A percentile compares a stretch with the other conserved stretches of the same genome.
These are phyloP conservation scores for Loripinus fragilis DNA, from an alignment of 2,888 invertebrate species.

Conservation along the genomic window DNA sequence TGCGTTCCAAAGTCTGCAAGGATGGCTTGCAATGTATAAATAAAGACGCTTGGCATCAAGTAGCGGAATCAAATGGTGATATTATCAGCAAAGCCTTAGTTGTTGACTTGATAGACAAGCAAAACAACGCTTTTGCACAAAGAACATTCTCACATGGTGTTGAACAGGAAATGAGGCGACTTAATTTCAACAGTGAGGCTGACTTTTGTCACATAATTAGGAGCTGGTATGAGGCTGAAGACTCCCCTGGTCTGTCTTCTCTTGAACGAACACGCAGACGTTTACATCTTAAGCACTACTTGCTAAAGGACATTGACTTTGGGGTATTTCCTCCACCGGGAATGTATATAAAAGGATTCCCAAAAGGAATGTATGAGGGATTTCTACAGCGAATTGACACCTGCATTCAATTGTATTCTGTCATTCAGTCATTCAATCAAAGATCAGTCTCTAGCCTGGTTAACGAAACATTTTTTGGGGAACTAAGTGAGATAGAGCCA, in stretches of 20 bases:
- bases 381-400: slow-evolving; percentile 35
- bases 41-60: neutral
- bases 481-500: slow-evolving; percentile 28
- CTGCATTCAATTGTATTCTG: slow-evolving; percentile 23
- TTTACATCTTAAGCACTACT: slow-evolving; percentile 30
- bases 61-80: neutral
- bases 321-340: slow-evolving; percentile 39
- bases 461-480: slow-evolving; percentile 37
- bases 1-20: neutral
- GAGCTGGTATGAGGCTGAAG: slow-evolving; percentile 37
- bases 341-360: slow-evolving; percentile 38
- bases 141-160: slow-evolving; percentile 34
- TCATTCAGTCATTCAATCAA: slow-evolving; percentile 20
- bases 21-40: neutral
- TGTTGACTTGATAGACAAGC: slow-evolving; percentile 40
- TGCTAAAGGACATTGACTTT: slow-evolving; percentile 34
- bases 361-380: slow-evolving; percentile 45
- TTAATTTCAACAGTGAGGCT: slow-evolving; percentile 18
- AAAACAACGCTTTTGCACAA: slow-evolving; percentile 35
- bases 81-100: slow-evolving; percentile 11
- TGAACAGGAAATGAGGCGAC: neutral
- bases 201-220: slow-evolving; percentile 29
- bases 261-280: slow-evolving; percentile 27
- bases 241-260: slow-evolving; percentile 33
- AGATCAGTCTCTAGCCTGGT: slow-evolving; percentile 32